Evolutionary conservation across 2,113 vertebrate species (phyloP).

Genomic region (Corythaeola cristata): DNA sequence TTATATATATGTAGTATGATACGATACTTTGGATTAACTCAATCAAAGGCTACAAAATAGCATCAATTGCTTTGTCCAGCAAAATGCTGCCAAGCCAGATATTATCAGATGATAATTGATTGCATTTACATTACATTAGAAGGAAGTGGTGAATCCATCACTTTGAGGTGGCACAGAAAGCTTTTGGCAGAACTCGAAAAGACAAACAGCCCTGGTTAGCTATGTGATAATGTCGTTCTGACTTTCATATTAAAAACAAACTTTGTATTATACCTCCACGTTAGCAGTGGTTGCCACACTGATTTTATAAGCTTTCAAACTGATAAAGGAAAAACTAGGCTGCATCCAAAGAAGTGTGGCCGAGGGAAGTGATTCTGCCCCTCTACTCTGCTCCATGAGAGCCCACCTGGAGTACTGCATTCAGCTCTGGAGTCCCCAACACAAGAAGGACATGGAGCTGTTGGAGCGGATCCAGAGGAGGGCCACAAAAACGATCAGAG

Average conservation of each 20-base stretch:
- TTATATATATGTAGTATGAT: no score
- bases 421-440: no score
- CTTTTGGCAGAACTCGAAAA: background rate
- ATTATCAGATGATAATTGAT: background rate
- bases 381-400: no score
- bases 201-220: background rate
- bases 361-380: no score
- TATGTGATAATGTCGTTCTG: background rate
- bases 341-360: no score
- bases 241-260: background rate
- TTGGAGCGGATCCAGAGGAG: no score
- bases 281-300: background rate
- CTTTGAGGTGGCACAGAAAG: background rate
- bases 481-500: no score
- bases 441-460: no score
- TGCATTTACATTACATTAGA: background rate
- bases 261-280: background rate
- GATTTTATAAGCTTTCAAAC: background rate
- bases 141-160: background rate
- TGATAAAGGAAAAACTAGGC: background rate
- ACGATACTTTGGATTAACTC: background rate
- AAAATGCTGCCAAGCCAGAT: background rate
- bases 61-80: background rate
- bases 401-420: no score
- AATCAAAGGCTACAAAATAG: background rate